Evolutionary conservation across 2,888 invertebrate genomes (phyloP).

Genomic region (Maniola hyperantus): DNA sequence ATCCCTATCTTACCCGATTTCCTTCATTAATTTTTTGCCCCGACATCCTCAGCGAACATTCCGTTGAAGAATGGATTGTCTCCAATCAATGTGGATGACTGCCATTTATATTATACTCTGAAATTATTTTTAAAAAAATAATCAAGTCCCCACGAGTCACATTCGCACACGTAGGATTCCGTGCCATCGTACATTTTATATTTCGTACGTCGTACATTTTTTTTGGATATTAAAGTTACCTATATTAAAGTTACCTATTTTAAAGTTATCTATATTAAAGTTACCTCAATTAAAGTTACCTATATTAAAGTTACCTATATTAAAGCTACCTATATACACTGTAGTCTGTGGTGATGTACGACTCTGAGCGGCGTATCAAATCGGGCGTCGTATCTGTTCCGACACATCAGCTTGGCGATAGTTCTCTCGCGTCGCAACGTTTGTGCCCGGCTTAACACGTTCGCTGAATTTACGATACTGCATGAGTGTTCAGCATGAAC

Average conservation of each 20-base stretch:
- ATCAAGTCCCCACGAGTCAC: no score
- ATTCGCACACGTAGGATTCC: no score
- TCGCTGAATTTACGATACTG: no score
- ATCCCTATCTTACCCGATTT: slow-evolving; percentile 60
- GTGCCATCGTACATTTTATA: no score
- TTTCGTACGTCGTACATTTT: no score
- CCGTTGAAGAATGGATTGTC: slow-evolving; percentile 60
- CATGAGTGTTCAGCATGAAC: neutral
- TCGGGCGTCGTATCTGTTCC: slow-evolving; percentile 3
- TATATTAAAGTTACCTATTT: no score
- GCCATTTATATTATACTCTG: slow-evolving; percentile 53
- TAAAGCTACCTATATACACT: no score
- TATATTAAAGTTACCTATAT: no score
- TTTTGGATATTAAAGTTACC: no score
- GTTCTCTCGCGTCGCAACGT: slow-evolving; percentile 30
- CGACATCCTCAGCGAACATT: slow-evolving; percentile 49
- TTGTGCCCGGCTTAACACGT: slow-evolving; percentile 20
- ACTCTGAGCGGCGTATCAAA: slow-evolving; percentile 17
- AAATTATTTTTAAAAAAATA: slow-evolving; percentile 25
- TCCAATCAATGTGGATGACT: slow-evolving; percentile 60
- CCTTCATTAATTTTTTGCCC: slow-evolving; percentile 69
- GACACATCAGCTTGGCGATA: slow-evolving; percentile 15
- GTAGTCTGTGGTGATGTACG: slow-evolving; percentile 28
- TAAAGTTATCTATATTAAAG: no score
- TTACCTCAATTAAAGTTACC: no score